A percentile compares a stretch with the other conserved stretches of the same genome.
phyloP scores from a whole-genome alignment of 2,113 vertebrate genomes.

The Pagrus major region DNA sequence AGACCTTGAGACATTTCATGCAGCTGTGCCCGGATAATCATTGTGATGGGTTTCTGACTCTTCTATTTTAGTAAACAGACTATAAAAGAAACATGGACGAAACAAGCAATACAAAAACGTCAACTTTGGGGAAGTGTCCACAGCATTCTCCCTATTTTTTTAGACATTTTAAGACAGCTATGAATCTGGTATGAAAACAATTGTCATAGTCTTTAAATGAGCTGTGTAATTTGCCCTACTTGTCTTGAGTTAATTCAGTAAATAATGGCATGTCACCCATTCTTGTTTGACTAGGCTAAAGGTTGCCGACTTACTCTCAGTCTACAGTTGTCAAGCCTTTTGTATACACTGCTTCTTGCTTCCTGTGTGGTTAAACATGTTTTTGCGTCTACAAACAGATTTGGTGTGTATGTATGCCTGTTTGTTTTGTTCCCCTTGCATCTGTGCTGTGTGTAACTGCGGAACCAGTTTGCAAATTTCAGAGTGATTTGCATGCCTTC shows the following conservation, averaged over 20 bases:
- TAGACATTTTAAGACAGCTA: neutral
- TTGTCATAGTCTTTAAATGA: neutral
- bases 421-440: slow-evolving; percentile 38
- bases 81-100: neutral
- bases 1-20: neutral
- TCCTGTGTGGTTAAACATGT: slow-evolving; percentile 73
- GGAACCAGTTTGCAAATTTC: slow-evolving; percentile 73
- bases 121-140: neutral
- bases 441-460: slow-evolving; percentile 59
- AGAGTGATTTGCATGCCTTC: slow-evolving; percentile 79
- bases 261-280: neutral
- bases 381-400: slow-evolving; percentile 32
- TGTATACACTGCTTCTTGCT: slow-evolving; percentile 37
- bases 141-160: neutral
- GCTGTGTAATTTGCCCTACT: neutral
- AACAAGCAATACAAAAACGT: neutral
- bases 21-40: neutral
- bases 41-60: neutral
- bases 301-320: neutral
- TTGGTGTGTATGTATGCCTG: neutral
- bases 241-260: neutral
- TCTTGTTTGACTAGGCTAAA: neutral
- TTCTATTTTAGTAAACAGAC: neutral
- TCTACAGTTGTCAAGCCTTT: slow-evolving; percentile 1
- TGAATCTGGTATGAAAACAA: neutral